Conservation (phyloP, 2,888 invertebrate species). For the Meloe dianella region DNA sequence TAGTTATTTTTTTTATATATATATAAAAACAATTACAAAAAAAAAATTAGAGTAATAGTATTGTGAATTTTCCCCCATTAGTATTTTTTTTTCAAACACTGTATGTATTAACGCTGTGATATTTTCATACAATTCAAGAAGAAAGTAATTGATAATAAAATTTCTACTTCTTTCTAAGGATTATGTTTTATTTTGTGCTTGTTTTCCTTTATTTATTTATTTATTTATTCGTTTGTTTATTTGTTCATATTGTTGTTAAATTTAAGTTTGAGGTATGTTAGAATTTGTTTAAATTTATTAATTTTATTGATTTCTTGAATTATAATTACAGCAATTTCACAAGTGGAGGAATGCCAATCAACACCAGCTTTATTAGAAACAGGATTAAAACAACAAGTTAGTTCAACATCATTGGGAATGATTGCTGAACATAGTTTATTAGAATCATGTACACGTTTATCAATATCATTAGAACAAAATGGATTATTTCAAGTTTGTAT, state of each 20-base stretch:
- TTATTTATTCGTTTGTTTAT: conserved; percentile 15
- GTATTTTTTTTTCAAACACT: conserved; percentile 28
- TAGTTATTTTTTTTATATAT: conserved; percentile 26
- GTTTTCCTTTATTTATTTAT: conserved; percentile 35
- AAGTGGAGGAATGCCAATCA: conserved; percentile 89
- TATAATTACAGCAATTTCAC: conserved; percentile 69
- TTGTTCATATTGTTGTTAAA: not conserved
- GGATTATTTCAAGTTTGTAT: conserved; percentile 73
- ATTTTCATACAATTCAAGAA: conserved; percentile 42
- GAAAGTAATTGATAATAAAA: conserved; percentile 44
- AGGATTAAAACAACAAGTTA: conserved; percentile 64
- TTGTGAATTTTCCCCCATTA: conserved; percentile 24
- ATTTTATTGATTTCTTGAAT: conserved; percentile 31
- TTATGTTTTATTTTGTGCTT: conserved; percentile 47
- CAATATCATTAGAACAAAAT: conserved; percentile 85
- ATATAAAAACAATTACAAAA: conserved; percentile 14
- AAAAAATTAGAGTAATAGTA: conserved; percentile 30
- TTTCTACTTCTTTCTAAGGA: conserved; percentile 43
- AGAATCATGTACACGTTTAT: conserved; percentile 85
- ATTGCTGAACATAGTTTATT: conserved; percentile 86
- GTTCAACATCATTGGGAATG: conserved; percentile 74
- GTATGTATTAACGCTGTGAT: conserved; percentile 49
- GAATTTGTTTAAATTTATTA: conserved; percentile 12
- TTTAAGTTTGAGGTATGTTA: conserved; percentile 10
- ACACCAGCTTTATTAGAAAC: conserved; percentile 83